Conservation (phyloP, 2,888 invertebrate genomes). For the Phyllotreta cruciferae region DNA sequence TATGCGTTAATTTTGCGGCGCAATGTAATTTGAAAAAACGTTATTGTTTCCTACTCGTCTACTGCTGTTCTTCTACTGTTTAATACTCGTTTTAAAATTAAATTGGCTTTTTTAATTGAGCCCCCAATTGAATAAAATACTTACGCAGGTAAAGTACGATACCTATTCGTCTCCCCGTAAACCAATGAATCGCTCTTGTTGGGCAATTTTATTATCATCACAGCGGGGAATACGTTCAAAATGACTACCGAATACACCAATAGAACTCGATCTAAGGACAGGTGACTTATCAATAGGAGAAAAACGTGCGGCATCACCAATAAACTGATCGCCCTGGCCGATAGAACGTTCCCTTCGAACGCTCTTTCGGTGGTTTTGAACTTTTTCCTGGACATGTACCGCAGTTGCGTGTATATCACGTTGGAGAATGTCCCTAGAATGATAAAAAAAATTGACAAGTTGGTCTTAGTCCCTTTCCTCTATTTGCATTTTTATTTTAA, state of each 20-base stretch:
- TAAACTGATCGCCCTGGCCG: slow-evolving; percentile 43
- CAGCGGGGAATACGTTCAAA: slow-evolving; percentile 45
- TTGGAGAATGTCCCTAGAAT: slow-evolving; percentile 42
- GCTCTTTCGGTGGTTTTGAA: slow-evolving; percentile 40
- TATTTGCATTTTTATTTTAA: not conserved
- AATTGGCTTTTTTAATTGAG: not conserved
- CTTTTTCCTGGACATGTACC: slow-evolving; percentile 39
- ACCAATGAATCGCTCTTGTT: too few species aligned
- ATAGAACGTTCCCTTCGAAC: slow-evolving; percentile 41
- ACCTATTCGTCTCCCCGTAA: slow-evolving; percentile 35
- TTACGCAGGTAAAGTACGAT: slow-evolving; percentile 43
- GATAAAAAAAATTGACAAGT: not conserved
- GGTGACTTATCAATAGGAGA: slow-evolving; percentile 37
- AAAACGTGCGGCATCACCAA: slow-evolving; percentile 45
- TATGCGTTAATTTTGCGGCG: too few species aligned
- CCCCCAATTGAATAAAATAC: slow-evolving; percentile 24
- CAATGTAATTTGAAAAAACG: too few species aligned
- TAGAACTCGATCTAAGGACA: slow-evolving; percentile 36
- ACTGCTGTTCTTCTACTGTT: too few species aligned
- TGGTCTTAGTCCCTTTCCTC: not conserved
- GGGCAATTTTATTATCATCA: slow-evolving; percentile 37
- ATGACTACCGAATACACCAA: slow-evolving; percentile 43
- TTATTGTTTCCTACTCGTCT: too few species aligned
- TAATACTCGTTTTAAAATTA: too few species aligned
- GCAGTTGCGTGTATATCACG: slow-evolving; percentile 43